Base-by-base conservation (phyloP, 2,113 vertebrate genomes). In the Hippocampus guttulatus region DNA sequence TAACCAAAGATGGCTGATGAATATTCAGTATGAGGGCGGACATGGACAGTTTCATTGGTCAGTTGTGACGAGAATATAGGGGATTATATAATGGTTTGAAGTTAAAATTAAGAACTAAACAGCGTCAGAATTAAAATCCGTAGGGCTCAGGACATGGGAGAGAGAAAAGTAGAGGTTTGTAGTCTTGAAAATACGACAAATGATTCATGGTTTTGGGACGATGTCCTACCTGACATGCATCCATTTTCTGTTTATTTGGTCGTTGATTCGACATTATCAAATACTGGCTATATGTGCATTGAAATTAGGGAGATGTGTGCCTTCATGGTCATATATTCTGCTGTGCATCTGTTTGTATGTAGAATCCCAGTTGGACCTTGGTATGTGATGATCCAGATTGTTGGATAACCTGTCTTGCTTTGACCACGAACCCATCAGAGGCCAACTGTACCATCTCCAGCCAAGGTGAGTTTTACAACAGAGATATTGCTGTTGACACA, bases 371-470 rank as follows among this genome's bases (percentile, higher is more conserved):
- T 0, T 69, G 88, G 81, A 90, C 90, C 7, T 79, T 97, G 79
- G 81, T 92, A 73, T 92, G 95, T 88, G 92, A 92, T 30, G 93
- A 95, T 0, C 86, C 92, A 60, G 79, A 83, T 64, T 95, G 94
- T 88, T 99, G 97, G 97, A 88, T 99, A 25, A 88, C 73, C 52
- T 84, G 25, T 1, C 89, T 99, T 70, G 91, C 94, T 6, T 84
- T 90, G 61, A 91, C 94, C 68, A 82, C 82, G 0, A 88, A 82
- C 5, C 65, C 91, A 76, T 80, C 88, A 0, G 88, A 92, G 0
- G 92, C 95, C 79, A 99, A 96, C 77, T 78, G 90, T 0, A 92
- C 90, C 69, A 89, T 99, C 91, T 96, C 93, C 92, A 93, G 92
- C 85, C 94, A 90, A 87, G 95, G 97, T 98, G 27, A 68, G 64